Evolutionary conservation across 2,888 invertebrate species (phyloP).

Genomic region (Leucania comma): DNA sequence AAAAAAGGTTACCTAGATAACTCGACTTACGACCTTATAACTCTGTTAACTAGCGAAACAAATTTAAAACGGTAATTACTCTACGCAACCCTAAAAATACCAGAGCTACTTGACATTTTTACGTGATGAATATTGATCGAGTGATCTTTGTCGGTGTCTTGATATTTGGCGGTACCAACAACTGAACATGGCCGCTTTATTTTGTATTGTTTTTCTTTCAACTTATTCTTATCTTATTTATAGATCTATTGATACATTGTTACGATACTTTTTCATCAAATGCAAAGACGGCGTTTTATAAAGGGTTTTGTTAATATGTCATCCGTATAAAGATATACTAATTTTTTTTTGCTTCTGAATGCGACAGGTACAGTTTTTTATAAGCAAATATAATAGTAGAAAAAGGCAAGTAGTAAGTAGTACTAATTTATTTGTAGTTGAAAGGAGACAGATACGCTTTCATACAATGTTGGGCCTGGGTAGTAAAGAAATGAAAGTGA

Average conservation of each 20-base stretch:
- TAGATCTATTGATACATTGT: not conserved
- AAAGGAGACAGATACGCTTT: too few species aligned
- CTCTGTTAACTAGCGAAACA: too few species aligned
- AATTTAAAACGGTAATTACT: too few species aligned
- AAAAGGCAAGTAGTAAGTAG: too few species aligned
- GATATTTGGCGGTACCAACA: conserved; percentile 15
- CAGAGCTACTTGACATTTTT: conserved; percentile 43
- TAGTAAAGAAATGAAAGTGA: too few species aligned
- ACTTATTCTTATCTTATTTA: not conserved
- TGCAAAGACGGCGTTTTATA: not conserved
- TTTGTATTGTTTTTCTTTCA: not conserved
- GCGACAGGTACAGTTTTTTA: too few species aligned
- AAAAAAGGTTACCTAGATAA: too few species aligned
- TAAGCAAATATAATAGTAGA: too few species aligned
- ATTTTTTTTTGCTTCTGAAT: too few species aligned
- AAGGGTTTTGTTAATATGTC: not conserved
- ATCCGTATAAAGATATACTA: not conserved
- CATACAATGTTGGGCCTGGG: too few species aligned
- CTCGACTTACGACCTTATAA: too few species aligned
- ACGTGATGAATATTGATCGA: conserved; percentile 38
- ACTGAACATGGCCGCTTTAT: not conserved
- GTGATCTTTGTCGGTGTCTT: conserved; percentile 29
- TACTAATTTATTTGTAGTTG: too few species aligned
- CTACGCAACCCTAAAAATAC: conserved; percentile 20
- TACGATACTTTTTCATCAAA: conserved; percentile 4